phyloP scores from a whole-genome alignment of 2,797 vertebrate species.

The Channa striata region DNA sequence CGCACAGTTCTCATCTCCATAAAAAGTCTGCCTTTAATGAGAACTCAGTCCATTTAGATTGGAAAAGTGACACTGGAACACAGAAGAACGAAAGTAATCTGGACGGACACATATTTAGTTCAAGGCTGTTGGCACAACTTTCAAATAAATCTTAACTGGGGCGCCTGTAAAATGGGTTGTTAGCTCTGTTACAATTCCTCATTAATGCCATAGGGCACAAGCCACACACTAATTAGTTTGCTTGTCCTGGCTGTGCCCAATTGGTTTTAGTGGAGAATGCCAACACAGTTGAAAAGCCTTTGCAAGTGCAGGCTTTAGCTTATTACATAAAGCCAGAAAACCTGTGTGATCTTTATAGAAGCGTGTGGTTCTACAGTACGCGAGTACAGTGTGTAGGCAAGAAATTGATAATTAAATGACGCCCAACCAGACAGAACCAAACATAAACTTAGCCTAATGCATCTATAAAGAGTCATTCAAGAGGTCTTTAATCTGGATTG shows the following conservation, averaged over 20 bases:
- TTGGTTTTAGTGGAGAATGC: constrained; percentile 54
- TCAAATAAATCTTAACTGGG: constrained; percentile 46
- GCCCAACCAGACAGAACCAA: constrained; percentile 12
- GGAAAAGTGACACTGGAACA: constrained; percentile 41
- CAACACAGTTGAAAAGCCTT: constrained; percentile 40
- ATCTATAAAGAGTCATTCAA: constrained; percentile 6
- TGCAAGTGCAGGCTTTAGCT: constrained; percentile 20
- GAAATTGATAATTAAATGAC: constrained; percentile 35
- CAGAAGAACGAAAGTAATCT: constrained; percentile 34
- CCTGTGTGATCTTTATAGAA: constrained; percentile 20
- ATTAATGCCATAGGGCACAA: constrained; percentile 46
- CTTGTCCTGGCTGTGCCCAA: constrained; percentile 56
- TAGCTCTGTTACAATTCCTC: constrained; percentile 53
- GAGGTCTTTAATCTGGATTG: constrained; percentile 21
- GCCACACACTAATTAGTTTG: constrained; percentile 54
- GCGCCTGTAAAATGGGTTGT: constrained; percentile 55
- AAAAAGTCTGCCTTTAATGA: constrained; percentile 25
- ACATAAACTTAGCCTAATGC: constrained; percentile 29
- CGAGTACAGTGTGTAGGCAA: background rate
- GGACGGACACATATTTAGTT: constrained; percentile 39
- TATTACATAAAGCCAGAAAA: constrained; percentile 34
- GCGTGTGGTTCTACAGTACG: constrained; percentile 23
- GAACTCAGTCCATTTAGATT: constrained; percentile 22
- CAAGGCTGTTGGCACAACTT: constrained; percentile 41
- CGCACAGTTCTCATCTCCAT: constrained; percentile 12